Evolutionary conservation across 2,888 invertebrate species (phyloP), one percentile per base, ranked within the genome.

Genomic region (Aphidoletes aphidimyza): DNA sequence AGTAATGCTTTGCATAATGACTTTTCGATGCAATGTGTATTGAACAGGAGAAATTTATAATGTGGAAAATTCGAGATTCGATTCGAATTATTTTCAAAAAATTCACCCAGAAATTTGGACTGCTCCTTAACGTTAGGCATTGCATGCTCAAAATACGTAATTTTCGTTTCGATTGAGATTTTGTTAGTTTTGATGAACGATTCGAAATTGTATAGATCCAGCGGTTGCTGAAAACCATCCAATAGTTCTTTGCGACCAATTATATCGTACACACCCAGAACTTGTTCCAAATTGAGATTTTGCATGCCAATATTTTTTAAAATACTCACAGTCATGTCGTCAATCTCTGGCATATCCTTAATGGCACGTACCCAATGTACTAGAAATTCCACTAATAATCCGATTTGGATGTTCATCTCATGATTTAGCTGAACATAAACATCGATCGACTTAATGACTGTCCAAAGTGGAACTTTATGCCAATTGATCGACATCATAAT

Each of bases 251-350:
- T 17, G 22, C 42, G 17, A 6, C 22, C 22, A 2, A 39, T 42
- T 8, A 83, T 14, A 39, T 83, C 42, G 22, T 83, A 42, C 8
- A 83, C 3, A 3, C 30, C 17, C 5, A 83, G 42, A n/a, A 83
- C 37, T 42, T 83, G 83, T 83, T 83, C 42, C 42, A 83, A 83
- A 17, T 22, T 30, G 9, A 83, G 26, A 17, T 30, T 42, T 8
- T 83, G 14, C 26, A 42, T 42, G 8, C 83, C 83, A 83, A 83
- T 83, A 83, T 83, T 83, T 42, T 83, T 37, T 9, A 83, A 45
- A 26, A 83, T 83, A 5, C 45, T 2, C 9, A 83, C 42, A 11
- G 37, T 26, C 30, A 83, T n/a, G 3, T 83, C 42, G 26, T 42
- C 30, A 14, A 42, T 8, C 1, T 42, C 14, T 14, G 83, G 42